Percentiles rank a stretch among this genome's conserved stretches.
Evolutionary conservation across 2,113 vertebrate genomes (phyloP).

Genomic region (Thalassarche chlororhynchos): DNA sequence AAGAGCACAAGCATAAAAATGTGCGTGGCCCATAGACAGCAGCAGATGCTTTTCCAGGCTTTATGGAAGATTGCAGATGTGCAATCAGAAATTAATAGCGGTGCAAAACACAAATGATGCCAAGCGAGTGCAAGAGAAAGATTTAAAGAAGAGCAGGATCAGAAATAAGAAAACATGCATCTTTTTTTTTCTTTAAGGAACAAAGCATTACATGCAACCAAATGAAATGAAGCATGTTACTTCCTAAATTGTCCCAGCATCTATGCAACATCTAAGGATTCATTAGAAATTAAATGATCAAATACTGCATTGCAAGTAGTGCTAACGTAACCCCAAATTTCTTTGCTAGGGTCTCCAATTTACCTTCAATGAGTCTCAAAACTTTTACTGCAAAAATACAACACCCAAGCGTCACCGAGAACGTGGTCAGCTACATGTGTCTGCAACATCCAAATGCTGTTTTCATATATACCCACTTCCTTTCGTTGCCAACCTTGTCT

Average conservation of each 20-base stretch:
- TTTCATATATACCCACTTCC: not conserved
- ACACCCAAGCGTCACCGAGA: not conserved
- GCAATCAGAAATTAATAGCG: not conserved
- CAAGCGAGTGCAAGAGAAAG: not conserved
- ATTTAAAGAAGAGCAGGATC: not conserved
- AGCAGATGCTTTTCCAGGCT: not conserved
- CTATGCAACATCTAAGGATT: not conserved
- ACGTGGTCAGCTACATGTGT: accelerated
- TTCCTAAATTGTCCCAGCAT: not conserved
- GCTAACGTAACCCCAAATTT: not conserved
- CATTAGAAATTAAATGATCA: not conserved
- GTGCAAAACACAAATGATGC: not conserved
- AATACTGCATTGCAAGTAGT: not conserved
- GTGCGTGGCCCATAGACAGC: accelerated
- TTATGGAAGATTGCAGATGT: not conserved
- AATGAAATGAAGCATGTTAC: not conserved
- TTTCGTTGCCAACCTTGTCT: not conserved
- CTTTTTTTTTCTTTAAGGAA: not conserved
- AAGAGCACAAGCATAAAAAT: not conserved
- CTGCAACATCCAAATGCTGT: not conserved
- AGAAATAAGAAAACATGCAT: not conserved
- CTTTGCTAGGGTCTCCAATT: not conserved
- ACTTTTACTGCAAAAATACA: not conserved
- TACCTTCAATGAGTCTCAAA: not conserved
- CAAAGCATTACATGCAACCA: not conserved